Evolutionary conservation across 2,797 vertebrate genomes (phyloP), one percentile per base, ranked within the genome.

Genomic region (Microctenopoma lineatum): DNA sequence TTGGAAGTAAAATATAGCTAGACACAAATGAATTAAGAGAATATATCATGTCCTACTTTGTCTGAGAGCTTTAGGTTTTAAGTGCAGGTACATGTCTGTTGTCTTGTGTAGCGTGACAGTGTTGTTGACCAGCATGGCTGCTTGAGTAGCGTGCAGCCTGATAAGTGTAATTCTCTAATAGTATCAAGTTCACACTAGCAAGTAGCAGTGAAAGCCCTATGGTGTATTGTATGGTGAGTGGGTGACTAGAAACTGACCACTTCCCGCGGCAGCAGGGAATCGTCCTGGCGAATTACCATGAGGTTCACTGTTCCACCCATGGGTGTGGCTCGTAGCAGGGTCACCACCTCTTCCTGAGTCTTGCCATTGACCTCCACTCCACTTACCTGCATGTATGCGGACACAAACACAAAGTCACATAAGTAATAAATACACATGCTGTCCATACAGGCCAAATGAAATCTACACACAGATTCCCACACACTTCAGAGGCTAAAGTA

Each of bases 331-430:
- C 97, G 92, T 71, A 99, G 91, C 80, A 98, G 91, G 57, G 96
- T 95, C 29, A 99, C 98, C 44, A 96, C 97, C 89, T 99, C 97
- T 79, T 99, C 98, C 89, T 99, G 97, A 62, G 95, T 96, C 86
- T 94, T 97, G 42, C 97, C 98, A 16, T 93, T 96, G 78, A 99
- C 92, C 84, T 99, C 97, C 51, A 97, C 95, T 74, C 96, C 96
- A 71, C 95, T 97, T 53, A 99, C 97, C 97, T 99, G 83, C 66
- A 62, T 5, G 62, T 7, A 46, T 25, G 50, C 32, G 66, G 5
- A 29, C 29, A 61, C 45, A 59, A 18, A 54, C n/a, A 53, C 2
- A 41, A 8, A 60, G 15, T 34, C 1, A 60, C 26, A 46, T 18
- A 34, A 29, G 32, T 21, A 21, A 2, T 21, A 21, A 21, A 21